Base-by-base conservation (phyloP, 2,113 vertebrate genomes). In the Gobio gobio region DNA sequence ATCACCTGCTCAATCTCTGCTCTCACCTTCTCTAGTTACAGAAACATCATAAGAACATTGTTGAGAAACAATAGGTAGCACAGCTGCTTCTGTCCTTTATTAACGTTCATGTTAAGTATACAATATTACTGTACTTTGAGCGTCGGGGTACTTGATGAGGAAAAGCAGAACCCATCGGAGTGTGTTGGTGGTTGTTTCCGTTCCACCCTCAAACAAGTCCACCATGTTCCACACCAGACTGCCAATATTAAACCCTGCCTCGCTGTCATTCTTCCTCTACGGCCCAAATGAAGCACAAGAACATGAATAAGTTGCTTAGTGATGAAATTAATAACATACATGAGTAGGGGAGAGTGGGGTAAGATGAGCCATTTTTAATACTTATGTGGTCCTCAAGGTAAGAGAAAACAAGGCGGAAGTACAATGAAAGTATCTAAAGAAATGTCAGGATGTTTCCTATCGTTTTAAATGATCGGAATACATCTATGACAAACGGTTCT, bases 201-300 rank as follows among this genome's bases (percentile, higher is more conserved):
- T 97, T 4, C 97, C 97, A 0, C 97, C 97, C 91, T 98, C 96
- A 59, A 98, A 91, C 88, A 99, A 93, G 90, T 99, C 97, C 0
- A 98, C 94, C 6, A 88, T 92, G 75, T 94, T 96, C 61, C 96
- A 90, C 3, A 95, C 81, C 82, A 96, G 56, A 61, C 95, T 94
- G 18, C 94, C 95, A 2, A 94, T 91, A 0, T 94, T 93, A 88
- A 96, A 97, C 7, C 91, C 92, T 45, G 88, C 89, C 7, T 70
- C 10, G 0, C 83, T 82, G 45, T 94, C 88, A 68, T 64, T 61
- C 84, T 85, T 86, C 10, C 84, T 90, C 91, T 93, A 59, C n/a
- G 58, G 14, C 54, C 8, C 26, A 51, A 29, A 73, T 20, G 20
- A 58, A 40, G 20, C 51, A 78, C 26, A 43, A 10, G 26, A 8